phyloP scores from a whole-genome alignment of 2,797 vertebrate genomes.

The Margarornis squamiger region DNA sequence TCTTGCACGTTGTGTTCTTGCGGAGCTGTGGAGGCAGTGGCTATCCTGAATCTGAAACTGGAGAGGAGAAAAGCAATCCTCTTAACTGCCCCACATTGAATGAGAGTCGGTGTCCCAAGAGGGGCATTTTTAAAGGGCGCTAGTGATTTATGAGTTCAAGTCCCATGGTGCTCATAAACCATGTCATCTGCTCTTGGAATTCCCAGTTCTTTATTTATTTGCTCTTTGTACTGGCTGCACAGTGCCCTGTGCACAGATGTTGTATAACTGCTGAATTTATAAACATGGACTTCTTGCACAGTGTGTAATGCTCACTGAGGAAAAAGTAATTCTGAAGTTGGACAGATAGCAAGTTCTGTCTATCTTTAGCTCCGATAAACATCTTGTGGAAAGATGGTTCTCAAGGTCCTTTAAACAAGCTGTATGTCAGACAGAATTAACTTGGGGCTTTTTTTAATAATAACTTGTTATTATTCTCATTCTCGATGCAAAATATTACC shows the following conservation, averaged over 20 bases:
- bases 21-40: background rate
- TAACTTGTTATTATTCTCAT: background rate
- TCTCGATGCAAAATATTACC: constrained; percentile 41
- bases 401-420: constrained; percentile 60
- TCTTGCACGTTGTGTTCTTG: background rate
- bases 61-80: background rate
- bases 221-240: constrained; percentile 2
- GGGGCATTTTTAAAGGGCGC: background rate
- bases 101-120: background rate
- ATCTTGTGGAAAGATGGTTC: constrained; percentile 26
- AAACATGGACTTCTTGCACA: background rate
- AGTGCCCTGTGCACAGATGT: background rate
- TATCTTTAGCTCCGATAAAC: constrained; percentile 32
- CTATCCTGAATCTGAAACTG: background rate
- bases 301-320: background rate
- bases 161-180: background rate
- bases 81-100: background rate
- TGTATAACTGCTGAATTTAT: background rate
- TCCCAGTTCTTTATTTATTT: constrained; percentile 14
- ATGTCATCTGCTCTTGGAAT: background rate
- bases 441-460: background rate
- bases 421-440: background rate
- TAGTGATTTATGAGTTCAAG: background rate
- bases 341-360: background rate
- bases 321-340: background rate